These are phyloP conservation scores for Priocnemis perturbator DNA, from an alignment of 2,888 invertebrate genomes.

Conservation along the genomic window DNA sequence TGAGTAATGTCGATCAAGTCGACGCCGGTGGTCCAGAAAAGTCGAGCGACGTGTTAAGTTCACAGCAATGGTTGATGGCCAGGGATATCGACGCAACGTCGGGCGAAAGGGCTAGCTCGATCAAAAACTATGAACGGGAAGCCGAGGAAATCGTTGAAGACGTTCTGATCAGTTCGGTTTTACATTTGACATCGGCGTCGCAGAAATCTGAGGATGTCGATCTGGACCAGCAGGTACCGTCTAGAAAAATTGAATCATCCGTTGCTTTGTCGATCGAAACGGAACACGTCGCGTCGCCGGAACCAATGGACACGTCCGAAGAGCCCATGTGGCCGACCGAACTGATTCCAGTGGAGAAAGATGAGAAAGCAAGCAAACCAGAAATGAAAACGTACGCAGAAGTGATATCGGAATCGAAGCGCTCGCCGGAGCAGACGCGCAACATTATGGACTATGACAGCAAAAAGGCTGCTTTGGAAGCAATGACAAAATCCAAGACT, in stretches of 20 bases:
- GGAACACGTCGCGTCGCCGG: conserved; percentile 31
- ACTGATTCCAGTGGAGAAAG: conserved; percentile 45
- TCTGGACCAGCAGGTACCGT: background rate
- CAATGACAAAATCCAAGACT: conserved; percentile 35
- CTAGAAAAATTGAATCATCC: background rate
- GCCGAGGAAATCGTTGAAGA: background rate
- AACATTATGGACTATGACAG: conserved; percentile 26
- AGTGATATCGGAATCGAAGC: conserved; percentile 49
- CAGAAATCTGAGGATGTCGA: background rate
- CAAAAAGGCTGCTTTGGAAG: conserved; percentile 35
- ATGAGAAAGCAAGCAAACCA: conserved; percentile 23
- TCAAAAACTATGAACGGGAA: background rate
- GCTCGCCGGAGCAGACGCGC: conserved; percentile 28
- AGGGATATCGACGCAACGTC: background rate
- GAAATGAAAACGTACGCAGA: conserved; percentile 60
- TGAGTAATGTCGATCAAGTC: conserved; percentile 4
- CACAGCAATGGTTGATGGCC: conserved; percentile 19
- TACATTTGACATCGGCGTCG: background rate
- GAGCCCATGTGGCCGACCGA: conserved; percentile 62
- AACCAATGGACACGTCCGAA: conserved; percentile 65
- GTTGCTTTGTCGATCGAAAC: background rate
- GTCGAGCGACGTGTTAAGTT: background rate
- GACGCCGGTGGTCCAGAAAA: background rate
- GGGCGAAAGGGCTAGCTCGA: background rate
- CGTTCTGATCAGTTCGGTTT: background rate